Conservation (phyloP, 1,140 invertebrate species). For the Trichogramma pretiosum region DNA sequence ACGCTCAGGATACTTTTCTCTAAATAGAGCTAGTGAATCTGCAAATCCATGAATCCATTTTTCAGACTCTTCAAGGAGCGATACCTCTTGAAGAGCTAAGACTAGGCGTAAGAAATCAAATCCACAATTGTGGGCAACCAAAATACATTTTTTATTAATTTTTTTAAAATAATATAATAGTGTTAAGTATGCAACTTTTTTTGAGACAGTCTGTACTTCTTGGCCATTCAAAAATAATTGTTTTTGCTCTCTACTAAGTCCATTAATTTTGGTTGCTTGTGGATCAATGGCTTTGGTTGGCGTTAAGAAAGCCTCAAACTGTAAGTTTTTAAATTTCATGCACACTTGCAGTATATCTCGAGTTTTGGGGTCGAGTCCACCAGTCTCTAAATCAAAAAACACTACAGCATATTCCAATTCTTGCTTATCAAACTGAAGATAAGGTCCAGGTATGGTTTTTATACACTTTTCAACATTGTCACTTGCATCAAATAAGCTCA, state of each 20-base stretch:
- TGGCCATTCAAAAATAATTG: neutral
- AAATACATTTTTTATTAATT: neutral
- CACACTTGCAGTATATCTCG: neutral
- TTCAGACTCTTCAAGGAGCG: neutral
- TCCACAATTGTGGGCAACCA: neutral
- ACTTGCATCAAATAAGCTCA: no score
- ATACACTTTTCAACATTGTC: no score
- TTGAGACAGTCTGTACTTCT: neutral
- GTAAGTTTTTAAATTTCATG: neutral
- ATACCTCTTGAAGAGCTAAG: neutral
- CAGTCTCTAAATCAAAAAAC: slow-evolving; percentile 1
- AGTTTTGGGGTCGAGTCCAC: neutral
- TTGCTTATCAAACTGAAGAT: no score
- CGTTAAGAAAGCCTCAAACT: neutral
- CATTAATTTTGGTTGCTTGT: neutral
- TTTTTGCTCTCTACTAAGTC: neutral
- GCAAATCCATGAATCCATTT: neutral
- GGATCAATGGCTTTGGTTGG: neutral
- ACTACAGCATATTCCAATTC: no score
- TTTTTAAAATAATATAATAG: neutral
- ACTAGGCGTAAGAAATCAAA: neutral
- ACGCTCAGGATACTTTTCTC: neutral
- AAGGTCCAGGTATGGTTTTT: no score
- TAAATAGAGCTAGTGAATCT: neutral
- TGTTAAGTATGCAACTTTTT: neutral